These are phyloP conservation scores for Pyrrhosoma nymphula DNA, from an alignment of 2,888 invertebrate genomes.

Conservation along the genomic window DNA sequence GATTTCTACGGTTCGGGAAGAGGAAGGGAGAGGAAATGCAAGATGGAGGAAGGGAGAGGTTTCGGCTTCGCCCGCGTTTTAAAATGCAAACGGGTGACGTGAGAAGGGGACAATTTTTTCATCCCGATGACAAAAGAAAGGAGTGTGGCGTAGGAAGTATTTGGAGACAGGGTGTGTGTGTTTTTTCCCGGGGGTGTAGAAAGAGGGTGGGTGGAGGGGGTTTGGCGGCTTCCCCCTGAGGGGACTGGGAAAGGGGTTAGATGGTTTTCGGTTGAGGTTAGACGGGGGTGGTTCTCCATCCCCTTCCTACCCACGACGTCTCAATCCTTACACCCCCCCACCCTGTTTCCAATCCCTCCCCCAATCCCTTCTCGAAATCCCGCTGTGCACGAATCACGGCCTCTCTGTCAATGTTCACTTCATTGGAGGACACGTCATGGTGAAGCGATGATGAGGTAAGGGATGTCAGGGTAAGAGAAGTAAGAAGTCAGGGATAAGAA, in stretches of 20 bases:
- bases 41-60: not conserved
- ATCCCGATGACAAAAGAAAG: conserved; percentile 56
- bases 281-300: conserved; percentile 13
- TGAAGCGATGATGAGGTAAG: conserved; percentile 43
- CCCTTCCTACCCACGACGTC: not conserved
- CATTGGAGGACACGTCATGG: conserved; percentile 51
- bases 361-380: not conserved
- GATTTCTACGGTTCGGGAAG: not conserved
- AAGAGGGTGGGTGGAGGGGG: not conserved
- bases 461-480: not conserved
- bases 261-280: conserved; percentile 50
- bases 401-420: not conserved
- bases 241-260: conserved; percentile 24
- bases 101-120: conserved; percentile 43
- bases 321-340: not conserved
- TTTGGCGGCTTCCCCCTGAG: not conserved
- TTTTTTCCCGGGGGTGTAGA: not conserved
- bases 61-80: not conserved
- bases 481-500: not conserved
- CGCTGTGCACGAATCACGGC: conserved; percentile 59
- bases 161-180: not conserved
- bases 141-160: conserved; percentile 42
- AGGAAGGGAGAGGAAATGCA: not conserved
- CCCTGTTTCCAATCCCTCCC: not conserved
- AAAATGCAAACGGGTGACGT: not conserved